A percentile compares a stretch with the other conserved stretches of the same genome.
These are phyloP conservation scores for Myopa tessellatipennis DNA, from an alignment of 2,888 invertebrate species.

Conservation along the genomic window DNA sequence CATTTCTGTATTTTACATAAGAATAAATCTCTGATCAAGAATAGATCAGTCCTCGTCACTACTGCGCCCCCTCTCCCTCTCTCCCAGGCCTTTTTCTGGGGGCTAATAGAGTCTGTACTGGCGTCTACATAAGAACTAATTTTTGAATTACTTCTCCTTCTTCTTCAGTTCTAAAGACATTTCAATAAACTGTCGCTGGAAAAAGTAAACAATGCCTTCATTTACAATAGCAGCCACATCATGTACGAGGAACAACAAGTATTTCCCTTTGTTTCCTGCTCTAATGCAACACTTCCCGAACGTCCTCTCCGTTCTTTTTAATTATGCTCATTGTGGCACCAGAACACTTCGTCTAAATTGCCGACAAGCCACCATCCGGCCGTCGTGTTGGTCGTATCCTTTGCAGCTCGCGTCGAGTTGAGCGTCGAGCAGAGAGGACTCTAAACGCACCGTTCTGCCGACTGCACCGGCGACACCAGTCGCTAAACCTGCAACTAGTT, in stretches of 20 bases:
- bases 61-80: no score
- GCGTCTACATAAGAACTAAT: background rate
- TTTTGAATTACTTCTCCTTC: background rate
- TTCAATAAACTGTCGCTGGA: background rate
- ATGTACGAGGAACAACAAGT: no score
- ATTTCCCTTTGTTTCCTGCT: slow-evolving; percentile 15
- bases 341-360: slow-evolving; percentile 33
- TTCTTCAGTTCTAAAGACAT: background rate
- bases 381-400: slow-evolving; percentile 12
- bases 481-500: background rate
- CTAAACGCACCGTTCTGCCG: slow-evolving; percentile 9
- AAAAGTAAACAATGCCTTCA: no score
- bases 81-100: no score
- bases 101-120: background rate
- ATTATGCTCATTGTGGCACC: slow-evolving; percentile 35
- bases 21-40: no score
- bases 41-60: no score
- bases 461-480: slow-evolving; percentile 10
- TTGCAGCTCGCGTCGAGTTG: slow-evolving; percentile 33
- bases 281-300: slow-evolving; percentile 24
- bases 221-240: no score
- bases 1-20: no score
- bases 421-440: slow-evolving; percentile 1
- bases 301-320: slow-evolving; percentile 25
- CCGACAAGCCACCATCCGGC: slow-evolving; percentile 28